Evolutionary conservation across 2,888 invertebrate genomes (phyloP), one percentile per base, ranked within the genome.

Genomic region (Trichacis sp.): DNA sequence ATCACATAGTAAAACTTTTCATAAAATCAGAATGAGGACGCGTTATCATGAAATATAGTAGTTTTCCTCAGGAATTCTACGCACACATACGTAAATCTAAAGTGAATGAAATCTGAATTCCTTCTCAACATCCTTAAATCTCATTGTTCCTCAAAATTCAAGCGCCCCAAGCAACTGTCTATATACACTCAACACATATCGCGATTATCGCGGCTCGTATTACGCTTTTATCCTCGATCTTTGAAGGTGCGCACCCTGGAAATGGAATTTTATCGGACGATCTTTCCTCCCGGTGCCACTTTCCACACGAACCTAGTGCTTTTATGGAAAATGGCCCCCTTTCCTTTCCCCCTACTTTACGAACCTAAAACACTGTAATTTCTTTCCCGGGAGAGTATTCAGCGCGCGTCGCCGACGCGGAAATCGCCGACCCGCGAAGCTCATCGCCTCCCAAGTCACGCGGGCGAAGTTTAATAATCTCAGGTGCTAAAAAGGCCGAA

Each of bases 381-480:
- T 15, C 15, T 15, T 40, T 14, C 3, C 33, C 11, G n/a, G 33
- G 33, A 33, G 2, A 33, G n/a, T 33, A 33, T 33, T 33, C 40
- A 3, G 40, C 14, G 12, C 40, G 40, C 40, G 40, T 40, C 15
- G 40, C 15, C 14, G 40, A 40, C 15, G 40, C 40, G 40, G 40
- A 40, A 40, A 40, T 40, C 4, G 33, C n/a, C n/a, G 50, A 54
- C 49, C 15, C 40, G 45, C 42, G n/a, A 50, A 61, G 17, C 47
- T 47, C 47, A 29, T 40, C 40, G 40, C n/a, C 12, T 15, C 15
- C 40, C 53, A 14, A 15, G 33, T 48, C 33, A 53, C 14, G 57
- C 45, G 14, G n/a, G 43, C 12, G 15, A 40, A 43, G 49, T 59
- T 46, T 45, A 67, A 67, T 59, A 62, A 62, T 59, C 40, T 56